These are phyloP conservation scores for Metaphire vulgaris DNA, from an alignment of 1,140 invertebrate species.

Conservation along the genomic window DNA sequence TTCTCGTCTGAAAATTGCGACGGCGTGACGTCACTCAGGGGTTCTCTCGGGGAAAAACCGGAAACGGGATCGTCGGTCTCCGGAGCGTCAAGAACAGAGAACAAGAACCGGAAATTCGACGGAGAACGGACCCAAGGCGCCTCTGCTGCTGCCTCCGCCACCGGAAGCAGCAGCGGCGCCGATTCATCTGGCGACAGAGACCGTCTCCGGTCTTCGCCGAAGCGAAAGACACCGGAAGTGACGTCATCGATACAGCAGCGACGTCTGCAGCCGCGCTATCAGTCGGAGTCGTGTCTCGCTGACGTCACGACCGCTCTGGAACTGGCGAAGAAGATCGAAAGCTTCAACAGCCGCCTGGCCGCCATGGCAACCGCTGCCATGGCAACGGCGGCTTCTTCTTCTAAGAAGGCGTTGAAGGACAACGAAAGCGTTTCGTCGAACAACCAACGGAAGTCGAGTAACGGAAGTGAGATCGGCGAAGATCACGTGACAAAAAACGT, in stretches of 20 bases:
- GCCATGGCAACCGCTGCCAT: neutral
- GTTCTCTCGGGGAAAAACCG: neutral
- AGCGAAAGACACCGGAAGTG: neutral
- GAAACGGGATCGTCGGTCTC: neutral
- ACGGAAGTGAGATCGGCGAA: neutral
- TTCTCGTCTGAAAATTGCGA: neutral
- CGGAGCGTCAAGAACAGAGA: neutral
- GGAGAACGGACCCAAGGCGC: neutral
- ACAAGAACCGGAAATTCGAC: neutral
- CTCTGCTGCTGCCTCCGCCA: neutral
- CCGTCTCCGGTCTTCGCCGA: neutral
- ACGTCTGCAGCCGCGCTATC: neutral
- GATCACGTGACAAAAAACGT: neutral
- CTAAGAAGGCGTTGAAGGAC: no score
- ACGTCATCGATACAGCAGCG: neutral
- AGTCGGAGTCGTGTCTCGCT: neutral
- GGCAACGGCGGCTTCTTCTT: no score
- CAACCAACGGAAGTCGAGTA: neutral
- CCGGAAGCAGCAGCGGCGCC: neutral
- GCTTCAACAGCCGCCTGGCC: neutral
- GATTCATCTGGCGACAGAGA: neutral
- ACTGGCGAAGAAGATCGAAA: neutral
- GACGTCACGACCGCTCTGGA: neutral
- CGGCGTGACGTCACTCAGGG: neutral
- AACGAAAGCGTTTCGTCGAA: no score